Evolutionary conservation across 2,888 invertebrate genomes (phyloP).

Genomic region (Lycophotia porphyrea): DNA sequence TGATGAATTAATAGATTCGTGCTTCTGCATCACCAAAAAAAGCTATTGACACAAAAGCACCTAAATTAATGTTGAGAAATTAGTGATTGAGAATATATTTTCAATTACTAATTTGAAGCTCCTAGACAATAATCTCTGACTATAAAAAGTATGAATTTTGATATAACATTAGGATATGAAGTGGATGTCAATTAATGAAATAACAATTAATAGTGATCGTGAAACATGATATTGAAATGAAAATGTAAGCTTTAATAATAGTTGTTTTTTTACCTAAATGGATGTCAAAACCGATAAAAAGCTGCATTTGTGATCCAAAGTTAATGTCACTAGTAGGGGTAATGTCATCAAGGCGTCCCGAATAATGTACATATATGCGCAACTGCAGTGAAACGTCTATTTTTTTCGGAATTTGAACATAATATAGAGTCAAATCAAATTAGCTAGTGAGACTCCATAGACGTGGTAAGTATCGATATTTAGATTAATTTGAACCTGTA

Average conservation of each 20-base stretch:
- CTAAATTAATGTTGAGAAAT: neutral
- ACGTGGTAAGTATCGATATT: neutral
- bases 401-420: too few relatives aligned
- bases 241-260: neutral
- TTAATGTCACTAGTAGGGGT: neutral
- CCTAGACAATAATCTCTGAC: conserved; percentile 7
- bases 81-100: too few relatives aligned
- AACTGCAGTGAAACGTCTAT: too few relatives aligned
- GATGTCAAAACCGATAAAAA: neutral
- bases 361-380: too few relatives aligned
- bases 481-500: neutral
- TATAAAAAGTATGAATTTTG: neutral
- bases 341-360: too few relatives aligned
- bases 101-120: conserved; percentile 2
- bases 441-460: neutral
- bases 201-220: neutral
- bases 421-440: too few relatives aligned
- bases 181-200: neutral
- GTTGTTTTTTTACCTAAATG: neutral
- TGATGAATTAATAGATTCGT: too few relatives aligned
- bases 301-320: neutral
- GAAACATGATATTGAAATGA: neutral
- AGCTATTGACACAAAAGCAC: conserved; percentile 22
- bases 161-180: too few relatives aligned
- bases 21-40: too few relatives aligned